Conservation (phyloP, 2,113 vertebrate genomes). For the Barnardius zonarius region DNA sequence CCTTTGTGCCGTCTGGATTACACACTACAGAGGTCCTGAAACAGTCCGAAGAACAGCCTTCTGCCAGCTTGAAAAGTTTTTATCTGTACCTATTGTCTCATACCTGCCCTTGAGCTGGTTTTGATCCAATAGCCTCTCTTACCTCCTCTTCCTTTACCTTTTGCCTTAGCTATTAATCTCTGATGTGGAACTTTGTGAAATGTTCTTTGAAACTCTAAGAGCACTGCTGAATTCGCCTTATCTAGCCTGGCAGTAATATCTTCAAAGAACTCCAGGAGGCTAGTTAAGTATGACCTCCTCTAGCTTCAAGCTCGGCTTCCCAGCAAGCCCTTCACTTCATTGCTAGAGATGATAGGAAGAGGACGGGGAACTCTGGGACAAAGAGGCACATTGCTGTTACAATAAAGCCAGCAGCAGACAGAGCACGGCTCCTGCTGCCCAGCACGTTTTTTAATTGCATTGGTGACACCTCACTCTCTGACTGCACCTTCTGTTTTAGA, state of each 20-base stretch:
- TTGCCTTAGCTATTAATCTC: slow-evolving; percentile 64
- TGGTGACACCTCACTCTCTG: background rate
- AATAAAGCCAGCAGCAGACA: slow-evolving; percentile 1
- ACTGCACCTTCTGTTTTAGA: background rate
- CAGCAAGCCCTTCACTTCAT: slow-evolving; percentile 65
- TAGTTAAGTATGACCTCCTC: slow-evolving; percentile 74
- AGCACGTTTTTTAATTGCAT: slow-evolving; percentile 5
- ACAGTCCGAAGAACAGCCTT: slow-evolving; percentile 45
- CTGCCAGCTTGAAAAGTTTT: slow-evolving; percentile 61
- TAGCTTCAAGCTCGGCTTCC: slow-evolving; percentile 67
- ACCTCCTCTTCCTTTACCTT: slow-evolving; percentile 70
- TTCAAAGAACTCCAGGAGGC: slow-evolving; percentile 72
- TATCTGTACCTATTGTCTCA: slow-evolving; percentile 57
- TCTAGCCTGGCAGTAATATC: slow-evolving; percentile 63
- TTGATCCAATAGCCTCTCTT: slow-evolving; percentile 57
- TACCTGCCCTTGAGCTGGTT: slow-evolving; percentile 40
- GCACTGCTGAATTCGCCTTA: slow-evolving; percentile 63
- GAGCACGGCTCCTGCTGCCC: background rate
- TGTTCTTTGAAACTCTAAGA: slow-evolving; percentile 70
- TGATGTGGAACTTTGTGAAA: slow-evolving; percentile 62
- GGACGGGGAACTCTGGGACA: slow-evolving; percentile 9
- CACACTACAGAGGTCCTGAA: background rate
- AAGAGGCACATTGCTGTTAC: slow-evolving; percentile 10
- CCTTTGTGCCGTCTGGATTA: slow-evolving; percentile 26
- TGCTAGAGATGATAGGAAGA: slow-evolving; percentile 21